Percentiles rank a stretch among this genome's conserved stretches.
phyloP scores from a whole-genome alignment of 2,797 vertebrate species.

The Cyprinodon diabolis region DNA sequence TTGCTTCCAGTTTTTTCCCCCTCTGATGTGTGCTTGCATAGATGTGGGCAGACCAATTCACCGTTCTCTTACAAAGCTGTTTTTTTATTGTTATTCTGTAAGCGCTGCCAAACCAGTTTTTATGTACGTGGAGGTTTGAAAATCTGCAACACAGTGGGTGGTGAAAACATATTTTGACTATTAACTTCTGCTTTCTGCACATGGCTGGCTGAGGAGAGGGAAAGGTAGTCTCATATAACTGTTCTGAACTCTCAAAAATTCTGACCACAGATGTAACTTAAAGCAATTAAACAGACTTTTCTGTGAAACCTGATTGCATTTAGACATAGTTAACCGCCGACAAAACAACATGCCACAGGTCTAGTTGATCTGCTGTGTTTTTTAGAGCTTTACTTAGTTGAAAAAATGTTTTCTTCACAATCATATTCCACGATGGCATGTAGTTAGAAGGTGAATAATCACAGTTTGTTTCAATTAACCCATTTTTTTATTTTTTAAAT shows the following conservation, averaged over 20 bases:
- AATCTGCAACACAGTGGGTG: constrained; percentile 5
- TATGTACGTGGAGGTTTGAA: constrained; percentile 8
- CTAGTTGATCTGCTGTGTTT: neutral
- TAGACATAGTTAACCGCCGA: neutral
- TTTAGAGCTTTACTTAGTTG: neutral
- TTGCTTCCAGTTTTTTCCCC: neutral
- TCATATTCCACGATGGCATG: neutral
- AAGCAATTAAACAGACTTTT: neutral
- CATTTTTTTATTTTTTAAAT: neutral
- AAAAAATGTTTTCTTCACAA: neutral
- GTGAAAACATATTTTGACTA: constrained; percentile 9
- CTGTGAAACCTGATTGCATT: neutral
- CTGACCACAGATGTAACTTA: neutral
- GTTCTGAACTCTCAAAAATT: neutral
- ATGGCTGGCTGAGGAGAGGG: neutral
- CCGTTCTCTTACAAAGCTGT: neutral
- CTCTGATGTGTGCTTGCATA: neutral
- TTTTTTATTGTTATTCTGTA: constrained; percentile 1
- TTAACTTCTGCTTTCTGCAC: constrained; percentile 9
- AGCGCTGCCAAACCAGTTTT: constrained; percentile 1
- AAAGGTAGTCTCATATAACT: neutral
- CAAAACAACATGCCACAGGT: neutral
- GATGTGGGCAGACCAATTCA: constrained; percentile 3
- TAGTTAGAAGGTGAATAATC: neutral
- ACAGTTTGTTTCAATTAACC: neutral